Evolutionary conservation across 2,888 invertebrate species (phyloP).

Genomic region (Papilio elwesi): DNA sequence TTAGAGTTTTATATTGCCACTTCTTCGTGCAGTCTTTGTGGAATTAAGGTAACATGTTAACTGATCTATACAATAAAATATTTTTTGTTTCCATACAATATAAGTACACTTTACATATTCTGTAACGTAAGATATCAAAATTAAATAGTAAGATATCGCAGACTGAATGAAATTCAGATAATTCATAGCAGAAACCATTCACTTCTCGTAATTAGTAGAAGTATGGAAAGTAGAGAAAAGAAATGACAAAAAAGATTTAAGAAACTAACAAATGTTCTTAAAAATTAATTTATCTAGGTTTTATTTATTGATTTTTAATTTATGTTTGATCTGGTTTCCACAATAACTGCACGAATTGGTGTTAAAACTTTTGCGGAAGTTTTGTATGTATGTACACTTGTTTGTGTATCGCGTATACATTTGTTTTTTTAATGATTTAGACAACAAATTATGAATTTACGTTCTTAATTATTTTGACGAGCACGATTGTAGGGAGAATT

Average conservation of each 20-base stretch:
- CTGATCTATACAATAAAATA: neutral
- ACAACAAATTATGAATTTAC: conserved; percentile 41
- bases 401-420: conserved; percentile 68
- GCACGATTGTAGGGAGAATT: conserved; percentile 11
- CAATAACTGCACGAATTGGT: conserved; percentile 41
- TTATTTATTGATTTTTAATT: neutral
- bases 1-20: conserved; percentile 34
- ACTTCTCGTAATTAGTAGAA: too few species aligned
- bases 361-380: conserved; percentile 45
- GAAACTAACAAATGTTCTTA: too few species aligned
- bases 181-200: too few species aligned
- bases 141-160: too few species aligned
- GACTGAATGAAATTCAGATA: too few species aligned
- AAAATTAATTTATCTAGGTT: too few species aligned
- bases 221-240: too few species aligned
- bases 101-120: too few species aligned
- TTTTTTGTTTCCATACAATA: neutral
- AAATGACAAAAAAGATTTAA: too few species aligned
- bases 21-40: conserved; percentile 37
- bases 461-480: conserved; percentile 9
- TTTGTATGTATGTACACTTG: conserved; percentile 67
- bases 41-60: neutral
- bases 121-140: too few species aligned
- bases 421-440: conserved; percentile 45
- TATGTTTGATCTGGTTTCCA: conserved; percentile 25